Base-by-base conservation (phyloP, 1,140 invertebrate species). In the Popillia japonica region DNA sequence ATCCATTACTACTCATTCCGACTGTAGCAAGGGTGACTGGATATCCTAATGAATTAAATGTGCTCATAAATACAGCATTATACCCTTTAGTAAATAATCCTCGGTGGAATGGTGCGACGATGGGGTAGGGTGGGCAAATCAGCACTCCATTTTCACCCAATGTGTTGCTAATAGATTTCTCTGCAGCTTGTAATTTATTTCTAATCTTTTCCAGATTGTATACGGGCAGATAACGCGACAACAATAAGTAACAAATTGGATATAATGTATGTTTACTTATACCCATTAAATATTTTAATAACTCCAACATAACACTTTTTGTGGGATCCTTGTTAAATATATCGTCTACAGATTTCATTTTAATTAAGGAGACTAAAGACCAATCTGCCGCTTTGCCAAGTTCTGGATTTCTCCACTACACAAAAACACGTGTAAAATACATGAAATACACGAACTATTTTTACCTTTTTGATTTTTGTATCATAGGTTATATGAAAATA, bases 81-180 rank as follows among this genome's bases (percentile, higher is more conserved):
- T 96, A 94, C 2, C 95, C 91, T 78, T 94, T 92, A 22, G 96
- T 87, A 22, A 98, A 85, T 10, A 96, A 93, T 83, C 96, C 93
- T 80, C 95, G 92, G 87, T 98, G 97, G 83, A 96, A 94, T 0
- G 94, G 95, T 0, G 97, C 96, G 73, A 94, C 89, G 17, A 93
- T 94, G 6, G 97, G 96, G 90, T 97, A 96, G 0, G 95, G 94
- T 3, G 97, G 97, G 85, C 95, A 98, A 14, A 99, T 87, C 68
- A 99, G 91, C 3, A 99, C 92, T 0, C 95, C 96, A 87, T 97
- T 90, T 42, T 96, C 91, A 7, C 93, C 92, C n/a, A 98, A 88
- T 78, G 96, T 87, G 72, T 94, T 89, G 86, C 14, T 40, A n/a
- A 77, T n/a, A 14, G 2, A 8, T n/a, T 77, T 59, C 9, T 55